These are phyloP conservation scores for Zelostemma sp. DNA, from an alignment of 1,140 invertebrate species.

Conservation along the genomic window DNA sequence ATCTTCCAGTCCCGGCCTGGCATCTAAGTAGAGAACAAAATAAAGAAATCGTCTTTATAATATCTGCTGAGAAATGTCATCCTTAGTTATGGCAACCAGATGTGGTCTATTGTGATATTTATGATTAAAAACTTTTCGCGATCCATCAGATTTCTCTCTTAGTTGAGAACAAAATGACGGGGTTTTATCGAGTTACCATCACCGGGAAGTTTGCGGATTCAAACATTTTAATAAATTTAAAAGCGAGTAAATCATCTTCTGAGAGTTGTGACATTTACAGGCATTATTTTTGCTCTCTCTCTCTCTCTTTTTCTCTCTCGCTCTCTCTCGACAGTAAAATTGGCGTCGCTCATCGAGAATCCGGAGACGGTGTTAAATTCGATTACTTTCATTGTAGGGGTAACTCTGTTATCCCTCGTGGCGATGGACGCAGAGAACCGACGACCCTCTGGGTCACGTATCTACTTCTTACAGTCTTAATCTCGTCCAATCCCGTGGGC, in stretches of 20 bases:
- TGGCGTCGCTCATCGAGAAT: slow-evolving; percentile 53
- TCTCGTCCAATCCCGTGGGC: slow-evolving; percentile 54
- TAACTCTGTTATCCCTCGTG: slow-evolving; percentile 63
- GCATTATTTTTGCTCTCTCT: slow-evolving; percentile 36
- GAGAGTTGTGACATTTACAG: slow-evolving; percentile 17
- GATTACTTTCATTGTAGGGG: slow-evolving; percentile 67
- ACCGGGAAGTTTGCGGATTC: neutral
- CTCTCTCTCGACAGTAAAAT: slow-evolving; percentile 45
- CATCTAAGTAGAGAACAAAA: slow-evolving; percentile 76
- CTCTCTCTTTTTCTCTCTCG: slow-evolving; percentile 39
- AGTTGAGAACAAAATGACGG: neutral
- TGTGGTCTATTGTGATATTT: too few relatives aligned
- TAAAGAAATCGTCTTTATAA: neutral
- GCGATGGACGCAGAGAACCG: slow-evolving; percentile 57
- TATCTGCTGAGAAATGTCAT: neutral
- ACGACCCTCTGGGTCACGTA: slow-evolving; percentile 61
- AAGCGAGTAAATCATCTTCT: neutral
- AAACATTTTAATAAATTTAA: neutral
- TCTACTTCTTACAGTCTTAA: slow-evolving; percentile 62
- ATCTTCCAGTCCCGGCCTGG: slow-evolving; percentile 95
- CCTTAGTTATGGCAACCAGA: neutral
- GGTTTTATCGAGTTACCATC: neutral
- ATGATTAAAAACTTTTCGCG: too few relatives aligned
- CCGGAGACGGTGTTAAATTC: slow-evolving; percentile 66
- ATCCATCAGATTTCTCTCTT: too few relatives aligned